Percentiles rank a stretch among this genome's conserved stretches.
Conservation (phyloP, 2,797 vertebrate genomes). For the Rhabdophis nuchalis region DNA sequence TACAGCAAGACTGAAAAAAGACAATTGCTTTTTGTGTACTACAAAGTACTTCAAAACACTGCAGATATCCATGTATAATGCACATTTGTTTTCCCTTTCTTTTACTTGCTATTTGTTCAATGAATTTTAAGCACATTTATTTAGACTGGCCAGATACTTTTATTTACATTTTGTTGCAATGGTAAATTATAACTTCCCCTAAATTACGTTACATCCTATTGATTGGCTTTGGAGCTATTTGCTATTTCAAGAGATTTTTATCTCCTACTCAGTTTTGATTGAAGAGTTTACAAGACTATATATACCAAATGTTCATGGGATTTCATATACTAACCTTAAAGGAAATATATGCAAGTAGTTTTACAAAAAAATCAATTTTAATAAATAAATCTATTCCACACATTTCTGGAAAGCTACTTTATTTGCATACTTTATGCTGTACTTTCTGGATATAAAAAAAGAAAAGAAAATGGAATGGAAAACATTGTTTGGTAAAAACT, state of each 20-base stretch:
- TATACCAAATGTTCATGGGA: slow-evolving; percentile 11
- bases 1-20: slow-evolving; percentile 36
- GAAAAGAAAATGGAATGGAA: not conserved
- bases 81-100: slow-evolving; percentile 32
- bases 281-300: slow-evolving; percentile 40
- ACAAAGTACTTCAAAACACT: slow-evolving; percentile 48
- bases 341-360: slow-evolving; percentile 32
- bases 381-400: slow-evolving; percentile 4
- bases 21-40: slow-evolving; percentile 49
- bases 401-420: slow-evolving; percentile 2
- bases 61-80: slow-evolving; percentile 16
- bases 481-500: not conserved
- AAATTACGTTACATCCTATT: slow-evolving; percentile 8
- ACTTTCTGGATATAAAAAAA: not conserved
- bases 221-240: slow-evolving; percentile 14
- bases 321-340: slow-evolving; percentile 28
- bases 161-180: not conserved
- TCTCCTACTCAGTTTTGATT: slow-evolving; percentile 36
- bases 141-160: slow-evolving; percentile 37
- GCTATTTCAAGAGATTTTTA: slow-evolving; percentile 10
- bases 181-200: slow-evolving; percentile 16
- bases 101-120: not conserved
- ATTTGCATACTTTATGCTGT: not conserved
- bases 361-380: slow-evolving; percentile 24
- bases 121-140: slow-evolving; percentile 33